Percentiles rank a stretch among this genome's conserved stretches.
Conservation (phyloP, 1,140 invertebrate genomes). For the Hylaeus volcanicus region DNA sequence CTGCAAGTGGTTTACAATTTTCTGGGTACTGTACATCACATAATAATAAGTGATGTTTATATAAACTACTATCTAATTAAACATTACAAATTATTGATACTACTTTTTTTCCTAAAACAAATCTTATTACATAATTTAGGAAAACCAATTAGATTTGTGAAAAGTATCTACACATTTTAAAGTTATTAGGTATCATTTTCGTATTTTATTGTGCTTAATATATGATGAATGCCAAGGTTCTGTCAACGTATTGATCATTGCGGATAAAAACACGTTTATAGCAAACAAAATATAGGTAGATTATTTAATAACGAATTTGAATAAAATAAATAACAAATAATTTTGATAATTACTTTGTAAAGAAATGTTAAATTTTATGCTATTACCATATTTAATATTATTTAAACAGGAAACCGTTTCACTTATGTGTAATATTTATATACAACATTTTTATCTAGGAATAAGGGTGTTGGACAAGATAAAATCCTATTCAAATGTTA, state of each 20-base stretch:
- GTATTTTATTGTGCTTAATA: neutral
- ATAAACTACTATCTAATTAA: neutral
- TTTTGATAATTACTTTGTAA: neutral
- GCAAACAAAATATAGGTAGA: neutral
- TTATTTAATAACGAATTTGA: neutral
- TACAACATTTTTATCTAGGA: slow-evolving; percentile 6
- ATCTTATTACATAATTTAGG: neutral
- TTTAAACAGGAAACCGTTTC: neutral
- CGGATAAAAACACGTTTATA: neutral
- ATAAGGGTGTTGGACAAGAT: neutral
- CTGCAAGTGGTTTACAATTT: neutral
- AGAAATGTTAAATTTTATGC: slow-evolving; percentile 1
- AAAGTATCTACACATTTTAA: neutral
- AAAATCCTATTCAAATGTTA: slow-evolving; percentile 1
- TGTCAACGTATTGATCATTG: too few relatives aligned
- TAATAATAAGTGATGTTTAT: neutral
- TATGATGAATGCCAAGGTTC: neutral
- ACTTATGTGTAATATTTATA: slow-evolving; percentile 5
- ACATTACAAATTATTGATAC: neutral
- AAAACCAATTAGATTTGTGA: neutral
- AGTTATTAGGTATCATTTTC: neutral
- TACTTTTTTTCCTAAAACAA: neutral
- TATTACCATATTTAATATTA: slow-evolving; percentile 15
- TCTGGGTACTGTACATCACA: neutral
- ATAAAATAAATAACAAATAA: slow-evolving; percentile 17